phyloP scores from a whole-genome alignment of 2,888 invertebrate species.

The Idaea straminata region DNA sequence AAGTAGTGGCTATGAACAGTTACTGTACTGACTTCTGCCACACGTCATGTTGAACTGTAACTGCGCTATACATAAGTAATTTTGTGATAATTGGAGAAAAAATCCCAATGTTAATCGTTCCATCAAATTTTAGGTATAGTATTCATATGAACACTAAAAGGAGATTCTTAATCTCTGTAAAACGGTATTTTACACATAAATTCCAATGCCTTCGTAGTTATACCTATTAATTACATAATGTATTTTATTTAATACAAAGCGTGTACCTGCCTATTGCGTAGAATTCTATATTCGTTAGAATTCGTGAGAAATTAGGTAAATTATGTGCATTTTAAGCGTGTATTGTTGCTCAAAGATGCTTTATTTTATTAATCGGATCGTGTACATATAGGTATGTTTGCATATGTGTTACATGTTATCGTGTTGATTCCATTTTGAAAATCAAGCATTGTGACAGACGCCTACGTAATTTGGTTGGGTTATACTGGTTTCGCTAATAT shows the following conservation, averaged over 20 bases:
- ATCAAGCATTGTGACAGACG: slow-evolving; percentile 14
- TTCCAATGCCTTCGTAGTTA: slow-evolving; percentile 3
- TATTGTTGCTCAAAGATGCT: not conserved
- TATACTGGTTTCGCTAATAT: slow-evolving; percentile 44
- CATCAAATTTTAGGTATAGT: slow-evolving; percentile 77
- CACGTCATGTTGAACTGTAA: slow-evolving; percentile 65
- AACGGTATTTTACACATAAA: slow-evolving; percentile 22
- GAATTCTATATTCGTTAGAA: not conserved
- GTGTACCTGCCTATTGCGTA: not conserved
- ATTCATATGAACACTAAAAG: slow-evolving; percentile 46
- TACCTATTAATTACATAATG: slow-evolving; percentile 17
- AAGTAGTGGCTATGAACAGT: slow-evolving; percentile 77
- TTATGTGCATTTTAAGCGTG: not conserved
- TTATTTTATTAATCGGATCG: not conserved
- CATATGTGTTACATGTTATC: not conserved
- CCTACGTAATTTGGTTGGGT: slow-evolving; percentile 50
- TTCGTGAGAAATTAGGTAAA: not conserved
- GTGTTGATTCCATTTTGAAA: not conserved
- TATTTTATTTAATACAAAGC: not conserved
- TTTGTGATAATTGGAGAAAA: slow-evolving; percentile 69
- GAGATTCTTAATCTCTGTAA: slow-evolving; percentile 35
- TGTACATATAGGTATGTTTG: slow-evolving; percentile 8
- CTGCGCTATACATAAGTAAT: slow-evolving; percentile 58
- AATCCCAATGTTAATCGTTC: slow-evolving; percentile 72
- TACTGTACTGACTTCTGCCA: slow-evolving; percentile 71